Base-by-base conservation (phyloP, 2,888 invertebrate genomes). In the Scotopteryx bipunctaria region DNA sequence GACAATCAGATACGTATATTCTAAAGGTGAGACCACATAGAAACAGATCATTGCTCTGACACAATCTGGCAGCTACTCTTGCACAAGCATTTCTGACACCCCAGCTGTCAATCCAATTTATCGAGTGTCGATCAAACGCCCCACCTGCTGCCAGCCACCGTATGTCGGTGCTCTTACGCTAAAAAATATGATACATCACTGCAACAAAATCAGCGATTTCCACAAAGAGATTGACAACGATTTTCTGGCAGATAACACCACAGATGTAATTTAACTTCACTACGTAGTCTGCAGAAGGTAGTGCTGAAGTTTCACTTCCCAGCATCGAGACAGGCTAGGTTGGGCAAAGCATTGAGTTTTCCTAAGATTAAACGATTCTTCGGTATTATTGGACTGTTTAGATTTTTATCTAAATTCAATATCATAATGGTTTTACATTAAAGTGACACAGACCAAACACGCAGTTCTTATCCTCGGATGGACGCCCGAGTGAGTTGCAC, bases 101-200 rank as follows among this genome's bases (percentile, higher is more conserved):
- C 62, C 65, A 69, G 66, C 72, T 71, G 81, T 79, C 81, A 76
- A 69, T 78, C 68, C 66, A 72, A 74, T 76, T 79, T 78, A 80
- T 75, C 78, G 65, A 69, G 57, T 50, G 67, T 68, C 73, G 65
- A 75, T 78, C 78, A 77, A 53, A 59, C 54, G 64, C 63, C 67
- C 71, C 73, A 70, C 71, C 71, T 71, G 70, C 63, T 55, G 61
- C 76, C 67, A 53, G 69, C 73, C 71, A 73, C 74, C 61, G 69
- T 69, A 69, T 76, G 70, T 69, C 71, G 61, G 70, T 70, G 54
- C 58, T 57, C 43, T 63, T 64, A 62, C 50, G 55, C 48, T 46
- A 60, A 59, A 64, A 64, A 67, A 61, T 49, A 66, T 60, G 61
- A 69, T 64, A 60, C 64, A 70, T 66, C 55, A 55, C 38, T 51